A percentile compares a stretch with the other conserved stretches of the same genome.
Conservation (phyloP, 2,797 vertebrate genomes). For the Scyliorhinus canicula region DNA sequence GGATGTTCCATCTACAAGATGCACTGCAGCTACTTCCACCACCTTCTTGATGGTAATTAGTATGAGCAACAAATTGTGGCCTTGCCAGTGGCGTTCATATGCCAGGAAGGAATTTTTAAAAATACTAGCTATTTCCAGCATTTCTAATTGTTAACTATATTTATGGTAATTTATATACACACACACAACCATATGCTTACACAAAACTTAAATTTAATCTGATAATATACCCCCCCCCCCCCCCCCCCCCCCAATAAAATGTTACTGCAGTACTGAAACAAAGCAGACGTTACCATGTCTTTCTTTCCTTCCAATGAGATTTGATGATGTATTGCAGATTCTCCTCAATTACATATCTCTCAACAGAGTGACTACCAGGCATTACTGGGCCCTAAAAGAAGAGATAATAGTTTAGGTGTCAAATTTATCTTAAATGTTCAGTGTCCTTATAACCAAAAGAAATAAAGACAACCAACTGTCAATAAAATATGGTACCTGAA, state of each 20-base stretch:
- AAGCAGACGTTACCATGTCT: slow-evolving; percentile 71
- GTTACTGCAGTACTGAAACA: not conserved
- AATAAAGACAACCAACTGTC: not conserved
- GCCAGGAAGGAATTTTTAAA: not conserved
- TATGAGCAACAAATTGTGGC: not conserved
- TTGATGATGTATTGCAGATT: slow-evolving; percentile 94
- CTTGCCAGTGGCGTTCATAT: not conserved
- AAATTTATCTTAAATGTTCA: not conserved
- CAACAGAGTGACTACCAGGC: slow-evolving; percentile 94
- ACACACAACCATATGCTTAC: not conserved
- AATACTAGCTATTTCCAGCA: not conserved
- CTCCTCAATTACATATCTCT: slow-evolving; percentile 95
- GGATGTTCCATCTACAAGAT: not conserved
- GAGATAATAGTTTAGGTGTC: slow-evolving; percentile 37
- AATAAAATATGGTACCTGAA: not conserved
- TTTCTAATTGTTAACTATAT: not conserved
- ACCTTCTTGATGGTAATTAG: not conserved
- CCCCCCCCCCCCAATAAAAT: not conserved
- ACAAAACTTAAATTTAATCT: not conserved
- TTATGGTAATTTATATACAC: not conserved
- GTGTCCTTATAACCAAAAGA: not conserved
- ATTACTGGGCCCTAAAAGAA: slow-evolving; percentile 83
- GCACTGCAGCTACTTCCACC: not conserved
- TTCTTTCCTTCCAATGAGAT: slow-evolving; percentile 93
- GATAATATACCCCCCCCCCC: not conserved